Percentiles rank a stretch among this genome's conserved stretches.
These are phyloP conservation scores for Tragopan temminckii DNA, from an alignment of 2,797 vertebrate species.

Conservation along the genomic window DNA sequence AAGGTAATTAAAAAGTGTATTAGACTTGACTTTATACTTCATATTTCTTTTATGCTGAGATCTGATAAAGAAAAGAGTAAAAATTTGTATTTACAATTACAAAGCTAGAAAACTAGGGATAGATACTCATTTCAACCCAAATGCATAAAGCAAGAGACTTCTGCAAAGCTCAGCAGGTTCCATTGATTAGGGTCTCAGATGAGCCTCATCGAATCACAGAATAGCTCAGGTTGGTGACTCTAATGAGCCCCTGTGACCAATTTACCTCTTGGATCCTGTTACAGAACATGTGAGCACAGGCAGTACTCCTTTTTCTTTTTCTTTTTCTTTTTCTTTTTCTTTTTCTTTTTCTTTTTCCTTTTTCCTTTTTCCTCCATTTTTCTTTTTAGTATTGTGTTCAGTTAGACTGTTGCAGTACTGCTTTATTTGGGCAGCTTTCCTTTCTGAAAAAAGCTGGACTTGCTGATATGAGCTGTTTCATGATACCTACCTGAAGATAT, in stretches of 20 bases:
- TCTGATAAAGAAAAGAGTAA: background rate
- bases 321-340: background rate
- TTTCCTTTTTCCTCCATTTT: background rate
- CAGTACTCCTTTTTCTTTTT: background rate
- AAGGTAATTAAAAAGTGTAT: background rate
- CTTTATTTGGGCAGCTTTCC: background rate
- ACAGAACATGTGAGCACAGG: background rate
- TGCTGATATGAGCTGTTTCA: background rate
- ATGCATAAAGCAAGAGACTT: background rate
- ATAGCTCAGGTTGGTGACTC: too few species aligned
- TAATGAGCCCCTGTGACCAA: background rate
- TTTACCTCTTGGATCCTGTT: conserved; percentile 25
- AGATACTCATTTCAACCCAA: background rate
- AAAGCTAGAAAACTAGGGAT: background rate
- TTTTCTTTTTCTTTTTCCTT: background rate
- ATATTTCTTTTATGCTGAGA: background rate
- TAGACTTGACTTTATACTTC: background rate
- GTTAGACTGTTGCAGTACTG: background rate
- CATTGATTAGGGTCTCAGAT: background rate
- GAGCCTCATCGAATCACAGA: too few species aligned
- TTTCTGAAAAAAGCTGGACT: background rate
- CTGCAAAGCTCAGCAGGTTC: background rate
- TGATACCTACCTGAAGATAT: background rate
- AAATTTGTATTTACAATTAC: background rate
- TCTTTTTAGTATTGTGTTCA: background rate